A percentile compares a stretch with the other conserved stretches of the same genome.
phyloP scores from a whole-genome alignment of 2,113 vertebrate species.

The Sapajus apella region DNA sequence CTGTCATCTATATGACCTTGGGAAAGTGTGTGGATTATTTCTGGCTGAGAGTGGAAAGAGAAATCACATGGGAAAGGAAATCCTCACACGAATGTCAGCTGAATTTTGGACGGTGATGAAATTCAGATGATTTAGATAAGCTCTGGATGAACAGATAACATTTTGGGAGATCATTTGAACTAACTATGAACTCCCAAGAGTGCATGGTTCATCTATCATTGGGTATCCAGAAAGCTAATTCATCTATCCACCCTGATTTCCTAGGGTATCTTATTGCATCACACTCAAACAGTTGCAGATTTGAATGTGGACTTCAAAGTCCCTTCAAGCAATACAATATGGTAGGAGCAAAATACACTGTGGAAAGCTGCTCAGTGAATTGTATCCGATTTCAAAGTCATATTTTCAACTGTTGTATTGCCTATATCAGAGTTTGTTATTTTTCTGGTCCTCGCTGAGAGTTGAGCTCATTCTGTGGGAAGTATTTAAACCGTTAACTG shows the following conservation, averaged over 20 bases:
- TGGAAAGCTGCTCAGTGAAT: conserved; percentile 16
- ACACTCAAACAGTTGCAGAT: conserved; percentile 54
- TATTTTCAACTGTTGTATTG: conserved; percentile 41
- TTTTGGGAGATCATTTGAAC: conserved; percentile 56
- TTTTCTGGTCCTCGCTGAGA: not conserved
- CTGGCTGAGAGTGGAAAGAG: conserved; percentile 52
- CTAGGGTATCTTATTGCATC: conserved; percentile 64
- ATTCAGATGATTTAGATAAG: conserved; percentile 66
- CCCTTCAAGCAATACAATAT: not conserved
- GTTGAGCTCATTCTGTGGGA: not conserved
- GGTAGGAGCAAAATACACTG: not conserved
- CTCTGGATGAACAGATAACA: conserved; percentile 65
- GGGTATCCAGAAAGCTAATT: conserved; percentile 47
- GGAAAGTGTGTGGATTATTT: conserved; percentile 48
- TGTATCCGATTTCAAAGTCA: conserved; percentile 63
- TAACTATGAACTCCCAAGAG: conserved; percentile 52
- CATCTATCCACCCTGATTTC: conserved; percentile 55
- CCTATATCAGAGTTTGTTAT: not conserved
- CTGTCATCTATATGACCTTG: conserved; percentile 19
- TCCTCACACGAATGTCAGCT: conserved; percentile 56
- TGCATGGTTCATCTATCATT: conserved; percentile 59
- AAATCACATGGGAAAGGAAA: conserved; percentile 71
- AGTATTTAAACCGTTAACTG: not conserved
- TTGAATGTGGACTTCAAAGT: conserved; percentile 60
- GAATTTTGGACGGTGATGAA: conserved; percentile 57